Percentiles rank a stretch among this genome's conserved stretches.
Evolutionary conservation across 1,140 invertebrate genomes (phyloP).

Genomic region (Drosophila sechellia): DNA sequence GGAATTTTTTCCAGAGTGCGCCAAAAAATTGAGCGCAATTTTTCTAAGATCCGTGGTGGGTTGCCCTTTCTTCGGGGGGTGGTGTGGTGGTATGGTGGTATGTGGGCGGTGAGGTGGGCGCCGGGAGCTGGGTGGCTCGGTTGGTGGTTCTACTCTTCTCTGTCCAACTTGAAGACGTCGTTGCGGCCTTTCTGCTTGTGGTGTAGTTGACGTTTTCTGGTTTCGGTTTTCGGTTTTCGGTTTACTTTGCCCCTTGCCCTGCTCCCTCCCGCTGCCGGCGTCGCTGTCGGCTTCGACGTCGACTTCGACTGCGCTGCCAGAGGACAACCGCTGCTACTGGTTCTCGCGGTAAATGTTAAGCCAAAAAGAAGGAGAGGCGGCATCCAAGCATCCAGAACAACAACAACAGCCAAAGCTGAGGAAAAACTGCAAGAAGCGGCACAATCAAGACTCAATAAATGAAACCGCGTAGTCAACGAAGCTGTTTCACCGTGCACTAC

Average conservation of each 20-base stretch:
- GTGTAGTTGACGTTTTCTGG: constrained; percentile 82
- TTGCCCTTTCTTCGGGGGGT: not conserved
- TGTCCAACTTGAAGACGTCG: constrained; percentile 75
- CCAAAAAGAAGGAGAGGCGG: constrained; percentile 70
- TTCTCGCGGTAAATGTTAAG: constrained; percentile 84
- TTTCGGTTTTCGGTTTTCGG: constrained; percentile 72
- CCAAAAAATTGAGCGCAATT: constrained; percentile 72
- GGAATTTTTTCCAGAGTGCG: constrained; percentile 51
- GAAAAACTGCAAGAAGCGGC: constrained; percentile 19
- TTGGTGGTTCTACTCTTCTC: constrained; percentile 7
- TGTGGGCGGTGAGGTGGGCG: not conserved
- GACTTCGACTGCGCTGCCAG: constrained; percentile 41
- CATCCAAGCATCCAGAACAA: constrained; percentile 56
- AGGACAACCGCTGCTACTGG: constrained; percentile 84
- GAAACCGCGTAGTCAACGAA: not conserved
- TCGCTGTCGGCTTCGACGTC: constrained; percentile 15
- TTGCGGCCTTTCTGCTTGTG: constrained; percentile 82
- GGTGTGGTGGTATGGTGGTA: not conserved
- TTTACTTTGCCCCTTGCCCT: constrained; percentile 38
- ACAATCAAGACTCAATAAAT: not conserved
- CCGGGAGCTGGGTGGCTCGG: not conserved
- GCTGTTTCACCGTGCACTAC: no score
- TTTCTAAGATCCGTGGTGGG: constrained; percentile 46
- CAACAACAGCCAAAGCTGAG: constrained; percentile 25
- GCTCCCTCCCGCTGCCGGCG: constrained; percentile 4